Percentiles rank a stretch among this genome's conserved stretches.
phyloP scores from a whole-genome alignment of 2,113 vertebrate genomes.

The Saccopteryx leptura region DNA sequence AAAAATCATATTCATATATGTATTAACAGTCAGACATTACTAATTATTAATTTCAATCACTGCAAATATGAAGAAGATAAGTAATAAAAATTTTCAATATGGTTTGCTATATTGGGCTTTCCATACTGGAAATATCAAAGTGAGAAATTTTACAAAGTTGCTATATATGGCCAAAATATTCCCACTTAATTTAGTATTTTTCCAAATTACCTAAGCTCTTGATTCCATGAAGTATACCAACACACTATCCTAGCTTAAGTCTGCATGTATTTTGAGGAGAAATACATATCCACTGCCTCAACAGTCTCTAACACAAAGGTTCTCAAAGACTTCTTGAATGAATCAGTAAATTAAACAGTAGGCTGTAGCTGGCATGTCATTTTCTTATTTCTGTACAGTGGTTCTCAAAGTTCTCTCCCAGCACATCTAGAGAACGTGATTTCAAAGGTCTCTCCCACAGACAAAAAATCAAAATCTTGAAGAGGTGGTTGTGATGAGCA shows the following conservation, averaged over 20 bases:
- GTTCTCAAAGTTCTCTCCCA: background rate
- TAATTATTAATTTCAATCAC: background rate
- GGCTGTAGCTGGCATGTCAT: background rate
- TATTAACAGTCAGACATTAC: background rate
- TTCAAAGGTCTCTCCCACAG: background rate
- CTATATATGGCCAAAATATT: background rate
- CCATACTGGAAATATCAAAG: conserved; percentile 5
- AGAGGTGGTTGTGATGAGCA: background rate
- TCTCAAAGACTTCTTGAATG: background rate
- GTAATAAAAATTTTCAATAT: background rate
- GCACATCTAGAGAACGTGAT: background rate
- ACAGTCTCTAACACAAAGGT: background rate
- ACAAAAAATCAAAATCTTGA: background rate
- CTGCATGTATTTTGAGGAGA: background rate
- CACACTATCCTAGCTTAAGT: background rate
- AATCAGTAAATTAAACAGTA: background rate
- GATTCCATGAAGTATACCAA: background rate
- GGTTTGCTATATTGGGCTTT: background rate
- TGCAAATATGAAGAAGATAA: background rate
- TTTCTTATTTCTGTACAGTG: background rate
- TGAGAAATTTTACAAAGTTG: background rate
- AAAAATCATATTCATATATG: background rate
- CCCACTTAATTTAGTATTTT: background rate
- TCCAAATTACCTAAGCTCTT: background rate
- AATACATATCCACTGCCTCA: background rate